Conservation (phyloP, 2,888 invertebrate genomes). For the Melieria crassipennis region DNA sequence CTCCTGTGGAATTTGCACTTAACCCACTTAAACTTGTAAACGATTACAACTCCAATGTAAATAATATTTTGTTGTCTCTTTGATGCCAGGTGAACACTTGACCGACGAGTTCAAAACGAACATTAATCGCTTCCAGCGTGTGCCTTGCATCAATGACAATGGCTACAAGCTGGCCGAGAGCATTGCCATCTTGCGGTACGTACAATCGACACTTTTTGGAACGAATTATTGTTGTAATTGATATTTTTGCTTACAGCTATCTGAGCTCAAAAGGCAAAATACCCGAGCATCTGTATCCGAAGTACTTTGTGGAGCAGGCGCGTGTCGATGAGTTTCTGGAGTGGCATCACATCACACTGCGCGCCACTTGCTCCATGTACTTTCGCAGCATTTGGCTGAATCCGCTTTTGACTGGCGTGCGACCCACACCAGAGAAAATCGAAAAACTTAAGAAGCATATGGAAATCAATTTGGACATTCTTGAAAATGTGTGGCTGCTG, state of each 20-base stretch:
- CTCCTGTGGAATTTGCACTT: conserved; percentile 1
- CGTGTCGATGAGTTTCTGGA: conserved; percentile 76
- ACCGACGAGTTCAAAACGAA: conserved; percentile 69
- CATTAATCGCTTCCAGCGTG: conserved; percentile 72
- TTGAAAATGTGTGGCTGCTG: conserved; percentile 72
- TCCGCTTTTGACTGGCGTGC: conserved; percentile 68
- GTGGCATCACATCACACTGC: conserved; percentile 76
- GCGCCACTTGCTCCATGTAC: conserved; percentile 70
- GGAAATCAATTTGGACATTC: conserved; percentile 69
- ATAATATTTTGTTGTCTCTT: not conserved
- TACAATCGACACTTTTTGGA: not conserved
- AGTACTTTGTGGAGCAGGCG: conserved; percentile 70
- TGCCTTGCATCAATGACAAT: conserved; percentile 76
- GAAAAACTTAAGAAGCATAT: conserved; percentile 66
- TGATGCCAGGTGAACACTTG: conserved; percentile 69
- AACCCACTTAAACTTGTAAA: not conserved
- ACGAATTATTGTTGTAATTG: conserved; percentile 7
- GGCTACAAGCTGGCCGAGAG: conserved; percentile 76
- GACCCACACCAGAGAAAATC: conserved; percentile 64
- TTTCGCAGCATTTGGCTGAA: conserved; percentile 69
- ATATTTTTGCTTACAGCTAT: conserved; percentile 44
- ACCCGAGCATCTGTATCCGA: conserved; percentile 74
- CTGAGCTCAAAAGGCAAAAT: conserved; percentile 59
- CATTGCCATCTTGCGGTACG: conserved; percentile 74
- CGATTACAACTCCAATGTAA: not conserved